Evolutionary conservation across 37 sponge, comb jelly and placozoan species (phyloP).

Genomic region (Spongilla lacustris): DNA sequence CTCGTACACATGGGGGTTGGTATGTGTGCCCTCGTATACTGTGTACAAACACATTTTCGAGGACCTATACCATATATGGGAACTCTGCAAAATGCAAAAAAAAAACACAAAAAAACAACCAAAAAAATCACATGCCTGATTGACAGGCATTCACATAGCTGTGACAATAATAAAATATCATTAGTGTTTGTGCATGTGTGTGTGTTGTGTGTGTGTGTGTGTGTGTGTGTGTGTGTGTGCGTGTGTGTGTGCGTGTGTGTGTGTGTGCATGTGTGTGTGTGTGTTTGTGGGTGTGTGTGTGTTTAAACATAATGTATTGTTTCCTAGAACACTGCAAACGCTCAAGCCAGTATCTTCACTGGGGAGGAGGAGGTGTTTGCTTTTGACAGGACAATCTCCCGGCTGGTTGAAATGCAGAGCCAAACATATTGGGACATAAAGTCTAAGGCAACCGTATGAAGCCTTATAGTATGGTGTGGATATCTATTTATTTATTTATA

Average conservation of each 20-base stretch:
- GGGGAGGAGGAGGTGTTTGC: constrained; percentile 93
- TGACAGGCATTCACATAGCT: too few relatives aligned
- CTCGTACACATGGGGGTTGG: background rate
- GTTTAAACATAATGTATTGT: too few relatives aligned
- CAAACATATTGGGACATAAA: constrained; percentile 63
- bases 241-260: background rate
- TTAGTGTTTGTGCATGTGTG: too few relatives aligned
- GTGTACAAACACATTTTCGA: too few relatives aligned
- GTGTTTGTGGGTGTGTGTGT: background rate
- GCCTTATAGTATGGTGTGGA: background rate
- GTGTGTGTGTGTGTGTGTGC: too few relatives aligned
- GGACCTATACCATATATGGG: too few relatives aligned
- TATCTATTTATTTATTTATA: background rate
- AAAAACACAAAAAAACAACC: too few relatives aligned
- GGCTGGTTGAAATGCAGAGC: constrained; percentile 89
- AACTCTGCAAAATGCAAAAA: too few relatives aligned
- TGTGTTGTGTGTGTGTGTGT: too few relatives aligned
- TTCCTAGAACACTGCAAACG: constrained; percentile 39
- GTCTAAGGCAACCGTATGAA: background rate
- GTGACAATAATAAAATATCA: too few relatives aligned
- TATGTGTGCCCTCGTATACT: too few relatives aligned
- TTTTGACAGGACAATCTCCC: constrained; percentile 74
- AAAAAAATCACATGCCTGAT: too few relatives aligned
- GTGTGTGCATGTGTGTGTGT: background rate
- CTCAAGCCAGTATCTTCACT: constrained; percentile 80